Evolutionary conservation across 1,140 invertebrate species (phyloP).

Genomic region (Drosophila paulistorum): DNA sequence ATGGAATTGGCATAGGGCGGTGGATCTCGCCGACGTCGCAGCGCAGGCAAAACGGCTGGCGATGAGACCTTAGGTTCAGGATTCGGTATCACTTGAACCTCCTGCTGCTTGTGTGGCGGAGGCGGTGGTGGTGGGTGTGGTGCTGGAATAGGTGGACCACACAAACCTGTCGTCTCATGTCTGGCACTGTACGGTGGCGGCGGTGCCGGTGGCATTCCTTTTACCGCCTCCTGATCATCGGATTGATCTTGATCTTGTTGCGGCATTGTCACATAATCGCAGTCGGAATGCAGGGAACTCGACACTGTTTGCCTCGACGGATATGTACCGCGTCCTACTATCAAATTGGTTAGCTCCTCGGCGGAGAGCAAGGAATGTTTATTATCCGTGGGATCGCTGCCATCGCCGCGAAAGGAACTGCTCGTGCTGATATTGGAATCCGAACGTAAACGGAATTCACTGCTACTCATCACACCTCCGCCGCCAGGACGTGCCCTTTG

Average conservation of each 20-base stretch:
- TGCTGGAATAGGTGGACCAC: conserved; percentile 63
- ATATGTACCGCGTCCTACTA: conserved; percentile 90
- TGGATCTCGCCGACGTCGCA: conserved; percentile 82
- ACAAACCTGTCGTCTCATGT: conserved; percentile 80
- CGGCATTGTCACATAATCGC: conserved; percentile 93
- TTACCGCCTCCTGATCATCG: conserved; percentile 62
- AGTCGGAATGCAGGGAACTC: conserved; percentile 92
- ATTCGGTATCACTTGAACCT: conserved; percentile 34
- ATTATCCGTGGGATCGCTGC: conserved; percentile 91
- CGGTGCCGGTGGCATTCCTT: conserved; percentile 80
- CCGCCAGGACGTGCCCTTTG: conserved; percentile 58
- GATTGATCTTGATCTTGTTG: conserved; percentile 86
- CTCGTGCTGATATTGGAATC: conserved; percentile 90
- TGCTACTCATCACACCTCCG: conserved; percentile 51
- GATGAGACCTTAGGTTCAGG: conserved; percentile 34
- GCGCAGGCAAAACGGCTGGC: conserved; percentile 22
- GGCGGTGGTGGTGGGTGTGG: conserved; percentile 36
- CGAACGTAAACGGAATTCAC: conserved; percentile 86
- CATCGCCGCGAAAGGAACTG: conserved; percentile 92
- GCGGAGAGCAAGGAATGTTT: conserved; percentile 90
- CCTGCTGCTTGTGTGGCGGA: conserved; percentile 40
- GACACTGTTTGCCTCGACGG: conserved; percentile 91
- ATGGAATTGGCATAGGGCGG: conserved; percentile 85
- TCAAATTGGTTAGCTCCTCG: conserved; percentile 91
- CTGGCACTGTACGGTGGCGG: conserved; percentile 84